Evolutionary conservation across 2,888 invertebrate genomes (phyloP).

Genomic region (Parnassius apollo): DNA sequence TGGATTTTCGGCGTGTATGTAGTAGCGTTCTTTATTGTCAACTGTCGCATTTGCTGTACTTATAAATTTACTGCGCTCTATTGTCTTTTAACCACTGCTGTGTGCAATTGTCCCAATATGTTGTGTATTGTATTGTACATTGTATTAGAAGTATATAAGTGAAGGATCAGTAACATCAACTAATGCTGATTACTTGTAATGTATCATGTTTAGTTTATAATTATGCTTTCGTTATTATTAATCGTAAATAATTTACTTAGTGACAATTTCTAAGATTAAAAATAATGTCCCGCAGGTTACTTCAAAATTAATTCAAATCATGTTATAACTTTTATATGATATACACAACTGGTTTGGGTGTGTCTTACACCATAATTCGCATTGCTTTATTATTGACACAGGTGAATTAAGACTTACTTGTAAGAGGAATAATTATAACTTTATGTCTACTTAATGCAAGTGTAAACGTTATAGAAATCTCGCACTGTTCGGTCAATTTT

Average conservation of each 20-base stretch:
- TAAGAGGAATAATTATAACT: conserved; percentile 78
- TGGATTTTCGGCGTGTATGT: conserved; percentile 39
- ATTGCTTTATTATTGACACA: conserved; percentile 75
- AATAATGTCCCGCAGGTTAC: conserved; percentile 49
- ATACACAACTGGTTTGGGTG: conserved; percentile 61
- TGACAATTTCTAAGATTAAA: conserved; percentile 67
- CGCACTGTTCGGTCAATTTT: conserved; percentile 82
- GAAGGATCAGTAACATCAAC: conserved; percentile 62
- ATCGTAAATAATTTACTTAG: conserved; percentile 76
- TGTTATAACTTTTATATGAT: conserved; percentile 71
- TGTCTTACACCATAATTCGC: conserved; percentile 51
- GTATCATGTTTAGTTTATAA: conserved; percentile 76
- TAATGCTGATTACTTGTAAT: conserved; percentile 66
- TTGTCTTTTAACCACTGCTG: conserved; percentile 62
- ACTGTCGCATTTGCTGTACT: conserved; percentile 56
- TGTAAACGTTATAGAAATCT: conserved; percentile 82
- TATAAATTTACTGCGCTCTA: conserved; percentile 57
- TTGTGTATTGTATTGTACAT: conserved; percentile 77
- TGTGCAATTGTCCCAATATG: conserved; percentile 69
- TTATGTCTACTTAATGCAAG: conserved; percentile 81
- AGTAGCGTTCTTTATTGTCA: conserved; percentile 36
- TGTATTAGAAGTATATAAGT: conserved; percentile 67
- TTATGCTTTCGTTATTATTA: conserved; percentile 77
- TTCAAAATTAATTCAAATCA: conserved; percentile 57
- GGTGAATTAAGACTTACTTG: conserved; percentile 79